These are phyloP conservation scores for Gracilinanus agilis DNA, from an alignment of 2,113 vertebrate species.

Conservation along the genomic window DNA sequence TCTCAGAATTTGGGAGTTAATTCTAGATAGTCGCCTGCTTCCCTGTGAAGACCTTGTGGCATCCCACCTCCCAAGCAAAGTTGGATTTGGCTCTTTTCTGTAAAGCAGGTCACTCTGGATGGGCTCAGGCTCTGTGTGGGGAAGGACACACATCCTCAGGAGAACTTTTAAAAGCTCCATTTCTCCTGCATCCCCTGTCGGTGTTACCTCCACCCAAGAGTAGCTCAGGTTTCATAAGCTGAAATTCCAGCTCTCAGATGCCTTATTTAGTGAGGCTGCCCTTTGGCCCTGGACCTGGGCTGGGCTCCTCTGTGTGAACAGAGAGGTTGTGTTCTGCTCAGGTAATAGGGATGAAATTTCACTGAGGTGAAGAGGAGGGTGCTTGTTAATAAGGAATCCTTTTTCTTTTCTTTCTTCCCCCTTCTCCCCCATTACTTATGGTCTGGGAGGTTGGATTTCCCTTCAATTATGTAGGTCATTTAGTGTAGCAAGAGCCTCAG, in stretches of 20 bases:
- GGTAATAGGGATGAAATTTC: neutral
- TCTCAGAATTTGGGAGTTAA: neutral
- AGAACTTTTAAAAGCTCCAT: neutral
- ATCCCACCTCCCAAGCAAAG: neutral
- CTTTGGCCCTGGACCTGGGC: neutral
- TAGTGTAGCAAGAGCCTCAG: neutral
- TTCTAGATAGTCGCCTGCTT: neutral
- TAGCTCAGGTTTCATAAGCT: neutral
- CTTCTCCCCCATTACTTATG: neutral
- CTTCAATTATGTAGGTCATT: neutral
- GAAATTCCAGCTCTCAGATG: neutral
- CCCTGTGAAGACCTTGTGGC: neutral
- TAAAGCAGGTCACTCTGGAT: neutral
- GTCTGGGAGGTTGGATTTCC: neutral
- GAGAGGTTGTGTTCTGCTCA: neutral
- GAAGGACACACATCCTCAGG: neutral
- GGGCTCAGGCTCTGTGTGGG: neutral
- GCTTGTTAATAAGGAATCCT: neutral
- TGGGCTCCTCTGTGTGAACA: neutral
- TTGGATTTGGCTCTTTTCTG: neutral
- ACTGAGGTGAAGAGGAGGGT: neutral
- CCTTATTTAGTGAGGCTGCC: rapidly evolving
- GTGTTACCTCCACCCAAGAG: neutral
- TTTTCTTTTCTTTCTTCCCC: neutral
- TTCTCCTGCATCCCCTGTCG: neutral